Evolutionary conservation across 2,797 vertebrate species (phyloP), one percentile per base, ranked within the genome.

Genomic region (Lepilemur septentrionalis): DNA sequence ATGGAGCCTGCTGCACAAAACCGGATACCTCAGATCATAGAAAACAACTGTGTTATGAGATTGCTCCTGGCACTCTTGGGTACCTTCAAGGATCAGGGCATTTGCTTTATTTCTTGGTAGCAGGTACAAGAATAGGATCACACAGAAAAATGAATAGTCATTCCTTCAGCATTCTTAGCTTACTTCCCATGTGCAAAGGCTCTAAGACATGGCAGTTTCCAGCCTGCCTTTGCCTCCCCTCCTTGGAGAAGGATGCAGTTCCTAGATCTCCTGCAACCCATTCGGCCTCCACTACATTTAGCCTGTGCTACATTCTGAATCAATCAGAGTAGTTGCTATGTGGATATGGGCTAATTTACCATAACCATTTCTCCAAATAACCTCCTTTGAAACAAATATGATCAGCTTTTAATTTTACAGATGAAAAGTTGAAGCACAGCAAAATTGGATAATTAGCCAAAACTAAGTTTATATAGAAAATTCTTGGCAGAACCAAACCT

Each of bases 321-420:
- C 78, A 92, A 57, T 35, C 83, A 67, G 41, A 88, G 17, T 18
- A 35, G 32, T 63, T 23, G 8, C 10, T 72, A 35, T 65, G 32
- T 72, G 38, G 43, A 46, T 59, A 76, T 25, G 38, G 69, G 70
- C 32, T 73, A 79, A 75, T 78, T 95, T 55, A 50, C 32, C 35
- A 46, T 83, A 81, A 38, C 23, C 4, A 12, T 81, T 84, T 87
- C 52, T 92, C 48, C 55, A 84, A 32, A 92, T 32, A 43, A 18
- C 52, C 48, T 92, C 63, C 38, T 93, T 84, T 84, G 86, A 76
- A 25, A 50, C 25, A 59, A 65, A 84, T 83, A 46, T 0, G 6
- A 69, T 89, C 32, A 32, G 20, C 52, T 89, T 94, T 87, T 92
- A 72, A 83, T 94, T 93, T 84, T 67, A 70, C 35, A 89, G 38